Base-by-base conservation (phyloP, 2,797 vertebrate genomes). In the Microctenopoma lineatum region DNA sequence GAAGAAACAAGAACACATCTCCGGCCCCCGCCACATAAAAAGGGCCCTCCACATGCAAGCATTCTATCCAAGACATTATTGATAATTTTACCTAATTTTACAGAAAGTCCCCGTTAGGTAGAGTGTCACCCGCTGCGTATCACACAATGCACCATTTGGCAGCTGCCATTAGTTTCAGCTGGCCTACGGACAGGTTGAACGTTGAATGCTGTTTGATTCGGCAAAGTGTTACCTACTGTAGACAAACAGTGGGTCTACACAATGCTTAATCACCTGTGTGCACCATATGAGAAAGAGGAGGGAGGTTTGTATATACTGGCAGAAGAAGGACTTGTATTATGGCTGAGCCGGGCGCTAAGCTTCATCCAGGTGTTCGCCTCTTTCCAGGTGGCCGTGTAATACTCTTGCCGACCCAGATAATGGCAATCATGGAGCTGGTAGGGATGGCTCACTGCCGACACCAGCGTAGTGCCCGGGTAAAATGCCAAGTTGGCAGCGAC, bases 331-430 rank as follows among this genome's bases (percentile, higher is more conserved):
- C 58, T 53, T 44, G 84, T 64, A 87, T 90, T 85, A 87, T 44
- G 70, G 80, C 62, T 84, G 85, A 87, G 87, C 86, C 59, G 57
- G 71, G 76, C 62, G 16, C 78, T 86, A 91, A 92, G 85, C 90
- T 78, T 56, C 38, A 80, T 78, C 87, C 91, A 92, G 92, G 92
- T 92, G 90, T 87, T 90, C 79, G 44, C 53, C 76, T 85, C 80
- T 81, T 85, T 90, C 88, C 92, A 92, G 92, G 92, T 93, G 92
- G 92, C 80, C 79, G 53, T 92, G 90, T 93, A 92, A 93, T 91
- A 90, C 91, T 88, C 89, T 81, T 63, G 83, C 87, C 82, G 83
- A 90, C 90, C 84, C 75, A 87, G 87, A 93, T 92, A 88, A 91
- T 83, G 90, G 90, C 82, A 90, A 90, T 92, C 89, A 87, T 63